Base-by-base conservation (phyloP, 2,797 vertebrate species). In the Molothrus aeneus region DNA sequence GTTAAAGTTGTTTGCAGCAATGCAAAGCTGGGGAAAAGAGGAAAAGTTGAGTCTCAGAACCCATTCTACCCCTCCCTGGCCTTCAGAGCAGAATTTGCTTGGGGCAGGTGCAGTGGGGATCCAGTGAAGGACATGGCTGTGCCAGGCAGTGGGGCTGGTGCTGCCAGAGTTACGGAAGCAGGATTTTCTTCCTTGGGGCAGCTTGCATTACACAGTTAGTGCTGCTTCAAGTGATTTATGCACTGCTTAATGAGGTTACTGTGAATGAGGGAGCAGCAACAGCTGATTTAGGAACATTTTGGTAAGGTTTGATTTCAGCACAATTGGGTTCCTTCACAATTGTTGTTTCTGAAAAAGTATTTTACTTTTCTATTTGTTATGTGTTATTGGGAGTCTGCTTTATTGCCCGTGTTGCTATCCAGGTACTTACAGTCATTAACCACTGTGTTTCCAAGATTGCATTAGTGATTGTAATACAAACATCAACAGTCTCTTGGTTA, bases 61-160 rank as follows among this genome's bases (percentile, higher is more conserved):
- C 29, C 8, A 0, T 38, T 65, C 24, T 50, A 43, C 13, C 31
- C 18, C 17, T 72, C 17, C 2, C 1, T 13, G 1, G 3, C 59
- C 38, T 70, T 54, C 3, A 36, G 42, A 65, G 28, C 29, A 29
- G 53, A 17, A 4, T 53, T 72, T 80, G 47, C 70, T 34, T n/a
- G 2, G 8, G 56, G 43, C 42, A 38, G 66, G 7, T 31, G 47
- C 22, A 65, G 40, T 29, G 32, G 29, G 66, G 31, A n/a, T 14
- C 17, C 61, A 56, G 6, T 11, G 42, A 29, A 50, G 72, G 70
- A 42, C 0, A 1, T 50, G 60, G 10, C 43, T 2, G 18, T 25
- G 22, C 60, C 57, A 34, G 57, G 19, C 40, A 60, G 8, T 8
- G 31, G 53, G 38, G 24, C 21, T 86, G 45, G 8, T 65, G 38